Conservation (phyloP, 2,113 vertebrate genomes). For the Hypanus sabinus region DNA sequence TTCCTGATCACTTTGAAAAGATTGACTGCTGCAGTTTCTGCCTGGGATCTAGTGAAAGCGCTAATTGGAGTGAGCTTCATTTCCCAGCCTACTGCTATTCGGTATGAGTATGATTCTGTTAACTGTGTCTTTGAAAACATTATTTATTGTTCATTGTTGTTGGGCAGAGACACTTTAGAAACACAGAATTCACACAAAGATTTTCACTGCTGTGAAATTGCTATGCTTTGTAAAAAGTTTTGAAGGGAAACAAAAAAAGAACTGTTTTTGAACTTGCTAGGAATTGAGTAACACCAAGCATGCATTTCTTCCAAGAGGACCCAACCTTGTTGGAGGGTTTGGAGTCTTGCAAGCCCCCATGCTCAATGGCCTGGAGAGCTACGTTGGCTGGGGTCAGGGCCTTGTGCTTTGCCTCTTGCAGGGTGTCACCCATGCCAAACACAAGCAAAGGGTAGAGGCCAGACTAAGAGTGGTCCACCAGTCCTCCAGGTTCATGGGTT, state of each 20-base stretch:
- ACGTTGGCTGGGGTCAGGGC: too few species aligned
- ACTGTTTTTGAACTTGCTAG: not conserved
- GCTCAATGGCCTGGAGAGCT: too few species aligned
- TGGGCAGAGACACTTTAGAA: not conserved
- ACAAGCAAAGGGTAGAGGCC: too few species aligned
- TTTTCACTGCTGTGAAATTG: not conserved
- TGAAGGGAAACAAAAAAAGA: not conserved
- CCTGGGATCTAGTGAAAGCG: constrained; percentile 4
- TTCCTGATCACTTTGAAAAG: constrained; percentile 26
- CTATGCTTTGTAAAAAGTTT: not conserved
- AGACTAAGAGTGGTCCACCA: too few species aligned
- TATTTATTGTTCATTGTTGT: not conserved
- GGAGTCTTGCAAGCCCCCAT: too few species aligned
- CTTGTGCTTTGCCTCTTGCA: too few species aligned
- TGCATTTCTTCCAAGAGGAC: too few species aligned
- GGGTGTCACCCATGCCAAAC: too few species aligned
- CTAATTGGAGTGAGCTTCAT: not conserved
- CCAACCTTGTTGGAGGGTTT: too few species aligned
- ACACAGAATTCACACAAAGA: not conserved
- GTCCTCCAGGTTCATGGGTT: too few species aligned
- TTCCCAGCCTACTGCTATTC: not conserved
- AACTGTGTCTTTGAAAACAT: not conserved
- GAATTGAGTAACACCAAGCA: not conserved
- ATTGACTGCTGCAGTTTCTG: not conserved
- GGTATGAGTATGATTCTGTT: not conserved